phyloP scores from a whole-genome alignment of 2,113 vertebrate genomes.

The Equus quagga region DNA sequence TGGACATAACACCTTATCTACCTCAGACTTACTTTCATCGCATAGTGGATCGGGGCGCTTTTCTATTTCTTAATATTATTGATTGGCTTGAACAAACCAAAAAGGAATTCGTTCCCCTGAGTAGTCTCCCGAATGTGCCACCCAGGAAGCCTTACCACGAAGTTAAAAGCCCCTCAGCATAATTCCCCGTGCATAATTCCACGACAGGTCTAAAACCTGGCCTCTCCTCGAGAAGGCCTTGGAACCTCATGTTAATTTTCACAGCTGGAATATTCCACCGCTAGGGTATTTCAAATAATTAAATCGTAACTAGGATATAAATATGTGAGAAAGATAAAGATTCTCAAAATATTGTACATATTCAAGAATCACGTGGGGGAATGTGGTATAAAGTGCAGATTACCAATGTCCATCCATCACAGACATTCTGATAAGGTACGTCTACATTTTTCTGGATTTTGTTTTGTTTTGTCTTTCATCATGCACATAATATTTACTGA shows the following conservation, averaged over 20 bases:
- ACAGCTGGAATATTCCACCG: background rate
- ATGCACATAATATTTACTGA: background rate
- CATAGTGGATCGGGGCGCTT: background rate
- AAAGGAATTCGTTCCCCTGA: background rate
- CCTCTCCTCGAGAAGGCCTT: background rate
- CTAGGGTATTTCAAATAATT: background rate
- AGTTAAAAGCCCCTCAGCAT: background rate
- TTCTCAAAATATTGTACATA: background rate
- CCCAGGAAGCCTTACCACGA: background rate
- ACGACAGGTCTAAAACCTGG: background rate
- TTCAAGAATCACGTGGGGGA: background rate
- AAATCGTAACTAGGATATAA: background rate
- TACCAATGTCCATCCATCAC: background rate
- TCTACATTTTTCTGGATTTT: background rate
- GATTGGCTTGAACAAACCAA: background rate
- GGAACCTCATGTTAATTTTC: background rate
- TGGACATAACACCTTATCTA: background rate
- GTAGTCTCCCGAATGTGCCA: background rate
- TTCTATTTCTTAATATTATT: slow-evolving; percentile 40
- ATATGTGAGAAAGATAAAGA: background rate
- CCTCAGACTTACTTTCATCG: background rate
- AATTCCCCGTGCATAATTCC: background rate
- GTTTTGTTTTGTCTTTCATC: background rate
- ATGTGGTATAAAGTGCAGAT: background rate
- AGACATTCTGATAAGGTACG: background rate